Percentiles rank a stretch among this genome's conserved stretches.
These are phyloP conservation scores for Panagrolaimus sp. DNA, from an alignment of 1,140 invertebrate genomes.

Conservation along the genomic window DNA sequence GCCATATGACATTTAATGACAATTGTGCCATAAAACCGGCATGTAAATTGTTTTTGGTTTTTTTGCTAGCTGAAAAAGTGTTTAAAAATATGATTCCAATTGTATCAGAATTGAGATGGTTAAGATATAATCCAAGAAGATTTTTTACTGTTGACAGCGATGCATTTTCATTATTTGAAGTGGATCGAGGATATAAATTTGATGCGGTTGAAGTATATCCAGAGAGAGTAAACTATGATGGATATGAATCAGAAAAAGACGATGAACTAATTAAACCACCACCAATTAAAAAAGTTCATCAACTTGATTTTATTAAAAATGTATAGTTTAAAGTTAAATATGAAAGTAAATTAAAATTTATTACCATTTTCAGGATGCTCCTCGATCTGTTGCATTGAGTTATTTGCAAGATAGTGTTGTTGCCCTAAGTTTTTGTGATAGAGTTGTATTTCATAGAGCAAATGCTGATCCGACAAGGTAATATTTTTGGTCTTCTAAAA, in stretches of 20 bases:
- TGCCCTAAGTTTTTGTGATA: background rate
- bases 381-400: background rate
- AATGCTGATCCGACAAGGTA: slow-evolving; percentile 9
- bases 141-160: slow-evolving; percentile 4
- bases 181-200: slow-evolving; percentile 5
- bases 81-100: background rate
- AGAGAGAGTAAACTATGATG: too few relatives aligned
- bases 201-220: background rate
- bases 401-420: background rate
- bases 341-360: background rate
- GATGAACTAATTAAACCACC: too few relatives aligned
- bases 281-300: background rate
- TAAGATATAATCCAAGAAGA: background rate
- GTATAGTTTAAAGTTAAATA: background rate
- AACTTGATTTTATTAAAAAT: background rate
- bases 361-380: background rate
- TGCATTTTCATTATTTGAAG: background rate
- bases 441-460: slow-evolving; percentile 5
- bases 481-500: background rate
- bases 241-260: too few relatives aligned
- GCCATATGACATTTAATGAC: too few relatives aligned
- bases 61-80: too few relatives aligned
- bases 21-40: too few relatives aligned
- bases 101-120: background rate
- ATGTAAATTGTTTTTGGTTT: too few relatives aligned